Conservation (phyloP, 2,888 invertebrate species). For the Ophion ellenae region DNA sequence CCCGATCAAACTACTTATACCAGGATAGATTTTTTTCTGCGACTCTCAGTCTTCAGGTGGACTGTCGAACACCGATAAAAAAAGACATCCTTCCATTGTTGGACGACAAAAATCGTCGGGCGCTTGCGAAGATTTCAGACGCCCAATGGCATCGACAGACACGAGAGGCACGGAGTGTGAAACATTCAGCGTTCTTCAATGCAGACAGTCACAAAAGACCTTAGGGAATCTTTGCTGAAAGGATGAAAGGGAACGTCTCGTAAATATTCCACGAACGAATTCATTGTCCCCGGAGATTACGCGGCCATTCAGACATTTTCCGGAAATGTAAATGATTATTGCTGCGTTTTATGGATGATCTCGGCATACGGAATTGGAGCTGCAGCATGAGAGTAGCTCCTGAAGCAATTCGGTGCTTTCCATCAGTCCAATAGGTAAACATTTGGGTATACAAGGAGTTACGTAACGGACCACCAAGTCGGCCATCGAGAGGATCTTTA, state of each 20-base stretch:
- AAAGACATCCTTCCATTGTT: conserved; percentile 72
- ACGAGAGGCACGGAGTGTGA: conserved; percentile 9
- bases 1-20: conserved; percentile 31
- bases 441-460: background rate
- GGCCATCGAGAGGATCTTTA: background rate
- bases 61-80: conserved; percentile 57
- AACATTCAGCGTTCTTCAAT: conserved; percentile 4
- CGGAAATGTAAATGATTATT: conserved; percentile 1
- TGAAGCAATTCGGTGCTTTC: background rate
- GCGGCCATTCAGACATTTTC: background rate
- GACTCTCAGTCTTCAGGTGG: conserved; percentile 41
- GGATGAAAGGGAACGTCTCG: background rate
- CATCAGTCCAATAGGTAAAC: background rate
- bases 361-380: background rate
- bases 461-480: background rate
- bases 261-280: conserved; percentile 18
- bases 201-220: background rate
- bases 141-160: background rate
- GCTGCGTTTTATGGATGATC: background rate
- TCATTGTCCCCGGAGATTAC: background rate
- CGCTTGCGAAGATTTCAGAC: conserved; percentile 53
- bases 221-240: conserved; percentile 1
- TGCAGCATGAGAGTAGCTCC: background rate
- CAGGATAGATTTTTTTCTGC: conserved; percentile 34
- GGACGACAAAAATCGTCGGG: conserved; percentile 70